Base-by-base conservation (phyloP, 2,113 vertebrate genomes). In the Oncorhynchus keta region DNA sequence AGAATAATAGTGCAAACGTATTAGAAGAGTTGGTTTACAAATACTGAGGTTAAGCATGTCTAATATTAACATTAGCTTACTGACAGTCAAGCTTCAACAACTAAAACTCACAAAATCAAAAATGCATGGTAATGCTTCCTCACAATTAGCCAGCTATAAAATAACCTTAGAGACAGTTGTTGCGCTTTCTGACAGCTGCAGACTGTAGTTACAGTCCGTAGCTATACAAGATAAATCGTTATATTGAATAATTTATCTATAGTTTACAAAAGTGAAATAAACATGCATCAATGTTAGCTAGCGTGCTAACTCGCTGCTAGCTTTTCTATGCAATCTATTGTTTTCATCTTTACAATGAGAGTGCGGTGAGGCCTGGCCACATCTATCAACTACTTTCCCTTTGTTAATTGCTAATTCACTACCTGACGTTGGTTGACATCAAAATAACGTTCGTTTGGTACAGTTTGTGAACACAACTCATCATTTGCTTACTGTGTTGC, bases 341-440 rank as follows among this genome's bases (percentile, higher is more conserved):
- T 91, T 87, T 84, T 88, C 83, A 86, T 88, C 69, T 77, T 16
- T 81, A 67, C 82, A 88, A 86, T 81, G 79, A 87, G 30, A 79
- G 39, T 45, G 78, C 83, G 78, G 73, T 39, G 84, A 89, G 90
- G 89, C 89, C 39, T 45, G 39, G 39, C 39, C 84, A 79, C 82
- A 75, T 68, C 67, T 68, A 20, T 82, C 12, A 55, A 55, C 18
- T 68, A 28, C 5, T 35, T 68, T 39, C 75, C 73, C 76, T 55
- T 45, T 12, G 39, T 45, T 11, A 45, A 16, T 71, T 62, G 79
- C 76, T 78, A 74, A 16, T 78, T 87, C 89, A 80, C 86, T 26
- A 70, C 7, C n/a, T 62, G 8, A 62, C 18, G 59, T 62, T 22
- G 5, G 51, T 55, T 24, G 18, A 62, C 59, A 22, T 62, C 59